phyloP scores from a whole-genome alignment of 2,797 vertebrate genomes.

The Oophaga sylvatica region DNA sequence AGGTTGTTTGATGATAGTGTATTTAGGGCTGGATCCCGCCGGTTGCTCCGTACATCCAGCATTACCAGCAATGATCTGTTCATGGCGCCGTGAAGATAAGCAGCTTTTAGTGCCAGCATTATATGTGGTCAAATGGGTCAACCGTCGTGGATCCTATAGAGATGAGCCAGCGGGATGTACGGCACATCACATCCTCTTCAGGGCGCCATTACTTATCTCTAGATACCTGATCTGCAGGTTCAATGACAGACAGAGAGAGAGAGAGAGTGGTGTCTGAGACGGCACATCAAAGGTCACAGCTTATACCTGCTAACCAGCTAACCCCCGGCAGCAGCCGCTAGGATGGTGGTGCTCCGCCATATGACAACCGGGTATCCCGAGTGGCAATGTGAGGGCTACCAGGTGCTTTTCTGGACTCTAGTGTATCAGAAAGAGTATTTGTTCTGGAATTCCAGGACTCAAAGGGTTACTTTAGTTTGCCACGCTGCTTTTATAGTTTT shows the following conservation, averaged over 20 bases:
- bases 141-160: not conserved
- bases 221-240: slow-evolving; percentile 30
- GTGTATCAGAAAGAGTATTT: not conserved
- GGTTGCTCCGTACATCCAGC: not conserved
- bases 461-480: too few species aligned
- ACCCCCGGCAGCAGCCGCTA: not conserved
- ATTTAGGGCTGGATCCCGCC: not conserved
- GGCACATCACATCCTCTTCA: not conserved
- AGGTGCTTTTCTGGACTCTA: not conserved
- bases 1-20: not conserved
- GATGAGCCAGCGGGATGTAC: not conserved
- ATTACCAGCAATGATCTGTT: slow-evolving; percentile 7
- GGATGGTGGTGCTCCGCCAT: not conserved
- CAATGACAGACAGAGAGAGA: not conserved
- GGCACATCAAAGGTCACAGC: slow-evolving; percentile 13
- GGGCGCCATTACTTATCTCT: not conserved
- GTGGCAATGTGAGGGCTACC: not conserved
- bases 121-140: not conserved
- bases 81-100: slow-evolving; percentile 1
- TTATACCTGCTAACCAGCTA: not conserved
- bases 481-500: not conserved
- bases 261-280: not conserved
- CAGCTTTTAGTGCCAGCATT: not conserved
- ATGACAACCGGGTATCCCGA: too few species aligned
- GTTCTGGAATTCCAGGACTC: not conserved